Evolutionary conservation across 2,797 vertebrate species (phyloP).

Genomic region (Ibycter americanus): DNA sequence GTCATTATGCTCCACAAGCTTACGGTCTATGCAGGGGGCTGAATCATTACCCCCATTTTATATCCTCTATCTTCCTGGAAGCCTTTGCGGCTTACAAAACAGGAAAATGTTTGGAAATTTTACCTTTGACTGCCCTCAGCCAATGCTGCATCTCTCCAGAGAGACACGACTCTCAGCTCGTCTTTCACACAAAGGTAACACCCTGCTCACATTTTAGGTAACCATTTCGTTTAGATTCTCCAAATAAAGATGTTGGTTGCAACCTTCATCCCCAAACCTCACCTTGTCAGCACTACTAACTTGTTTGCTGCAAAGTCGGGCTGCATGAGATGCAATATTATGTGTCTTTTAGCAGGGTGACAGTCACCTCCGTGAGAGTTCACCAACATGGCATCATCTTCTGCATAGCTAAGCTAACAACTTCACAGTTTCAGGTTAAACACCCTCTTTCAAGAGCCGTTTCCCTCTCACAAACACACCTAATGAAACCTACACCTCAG

Average conservation of each 20-base stretch:
- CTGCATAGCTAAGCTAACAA: accelerated
- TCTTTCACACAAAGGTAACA: background rate
- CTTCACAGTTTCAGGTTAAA: background rate
- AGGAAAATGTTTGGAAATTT: background rate
- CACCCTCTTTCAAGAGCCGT: background rate
- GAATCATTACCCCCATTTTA: background rate
- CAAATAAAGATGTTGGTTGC: background rate
- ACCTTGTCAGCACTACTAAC: background rate
- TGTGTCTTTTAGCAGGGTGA: background rate
- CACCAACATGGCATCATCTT: background rate
- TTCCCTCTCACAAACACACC: background rate
- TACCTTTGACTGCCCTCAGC: background rate
- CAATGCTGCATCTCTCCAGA: background rate
- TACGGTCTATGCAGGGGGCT: background rate
- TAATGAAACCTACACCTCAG: background rate
- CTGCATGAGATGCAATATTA: background rate
- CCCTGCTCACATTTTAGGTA: accelerated
- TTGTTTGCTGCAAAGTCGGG: background rate
- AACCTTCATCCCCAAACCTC: background rate
- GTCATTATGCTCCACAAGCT: background rate
- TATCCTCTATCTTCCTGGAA: background rate
- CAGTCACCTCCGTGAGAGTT: background rate
- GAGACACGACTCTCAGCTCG: background rate
- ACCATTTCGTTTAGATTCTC: background rate
- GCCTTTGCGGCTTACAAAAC: background rate